These are phyloP conservation scores for Cuculus canorus DNA, from an alignment of 2,797 vertebrate species.

Conservation along the genomic window DNA sequence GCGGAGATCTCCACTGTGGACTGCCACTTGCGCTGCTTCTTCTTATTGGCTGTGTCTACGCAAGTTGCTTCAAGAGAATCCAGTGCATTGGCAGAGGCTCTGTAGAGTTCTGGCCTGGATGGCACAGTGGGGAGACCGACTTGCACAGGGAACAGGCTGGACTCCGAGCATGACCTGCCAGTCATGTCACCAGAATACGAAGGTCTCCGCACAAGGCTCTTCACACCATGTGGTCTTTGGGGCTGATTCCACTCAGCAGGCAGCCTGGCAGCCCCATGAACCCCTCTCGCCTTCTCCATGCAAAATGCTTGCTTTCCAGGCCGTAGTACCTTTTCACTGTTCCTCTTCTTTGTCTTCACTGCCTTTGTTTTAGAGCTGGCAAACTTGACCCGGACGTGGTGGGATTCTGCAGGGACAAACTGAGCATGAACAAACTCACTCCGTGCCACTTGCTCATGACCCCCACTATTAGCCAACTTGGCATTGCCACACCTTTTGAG, in stretches of 20 bases:
- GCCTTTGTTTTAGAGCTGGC: conserved; percentile 85
- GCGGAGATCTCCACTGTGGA: conserved; percentile 78
- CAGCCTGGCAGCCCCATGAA: neutral
- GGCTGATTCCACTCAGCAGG: conserved; percentile 56
- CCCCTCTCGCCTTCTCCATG: conserved; percentile 72
- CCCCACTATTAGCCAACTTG: conserved; percentile 13
- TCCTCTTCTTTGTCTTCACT: conserved; percentile 81
- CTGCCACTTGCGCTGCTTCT: conserved; percentile 79
- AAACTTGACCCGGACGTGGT: conserved; percentile 79
- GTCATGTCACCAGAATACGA: conserved; percentile 68
- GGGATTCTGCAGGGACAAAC: conserved; percentile 82
- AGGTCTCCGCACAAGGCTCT: conserved; percentile 36
- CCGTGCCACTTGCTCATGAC: conserved; percentile 48
- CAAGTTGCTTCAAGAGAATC: conserved; percentile 58
- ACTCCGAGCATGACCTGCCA: conserved; percentile 84
- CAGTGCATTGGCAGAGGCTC: conserved; percentile 56
- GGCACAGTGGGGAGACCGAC: conserved; percentile 65
- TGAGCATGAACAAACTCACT: conserved; percentile 82
- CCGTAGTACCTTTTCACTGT: conserved; percentile 75
- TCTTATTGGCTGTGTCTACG: conserved; percentile 70
- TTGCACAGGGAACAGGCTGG: conserved; percentile 80
- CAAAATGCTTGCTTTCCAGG: conserved; percentile 66
- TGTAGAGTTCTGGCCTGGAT: conserved; percentile 65
- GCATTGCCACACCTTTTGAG: conserved; percentile 55
- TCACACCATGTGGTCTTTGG: conserved; percentile 58